phyloP scores from a whole-genome alignment of 23 tunicate genomes.

The Botrylloides violaceus region DNA sequence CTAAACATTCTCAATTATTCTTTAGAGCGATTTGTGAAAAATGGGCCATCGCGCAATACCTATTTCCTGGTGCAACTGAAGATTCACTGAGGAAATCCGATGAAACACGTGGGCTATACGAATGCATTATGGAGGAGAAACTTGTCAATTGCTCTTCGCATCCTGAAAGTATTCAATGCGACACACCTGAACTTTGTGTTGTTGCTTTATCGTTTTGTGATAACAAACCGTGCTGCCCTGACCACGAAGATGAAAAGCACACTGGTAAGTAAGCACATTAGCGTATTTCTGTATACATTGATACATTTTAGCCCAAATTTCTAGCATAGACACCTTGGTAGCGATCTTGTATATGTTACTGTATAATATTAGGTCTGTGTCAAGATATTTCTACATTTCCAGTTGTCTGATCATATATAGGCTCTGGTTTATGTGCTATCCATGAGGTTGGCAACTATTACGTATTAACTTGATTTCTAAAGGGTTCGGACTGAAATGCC shows the following conservation, averaged over 20 bases:
- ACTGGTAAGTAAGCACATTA: no score
- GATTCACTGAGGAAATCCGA: neutral
- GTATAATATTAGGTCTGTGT: no score
- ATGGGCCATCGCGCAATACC: neutral
- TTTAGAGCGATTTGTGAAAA: neutral
- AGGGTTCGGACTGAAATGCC: constrained; percentile 67
- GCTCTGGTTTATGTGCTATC: no score
- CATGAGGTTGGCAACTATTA: no score
- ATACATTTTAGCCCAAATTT: no score
- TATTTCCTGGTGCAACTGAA: neutral
- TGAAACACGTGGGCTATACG: neutral
- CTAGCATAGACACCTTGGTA: no score
- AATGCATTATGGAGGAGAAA: neutral
- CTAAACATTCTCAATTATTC: neutral
- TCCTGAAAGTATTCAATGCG: constrained; percentile 5
- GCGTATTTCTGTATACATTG: no score
- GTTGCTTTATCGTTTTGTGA: constrained; percentile 46
- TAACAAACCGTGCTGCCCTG: constrained; percentile 56
- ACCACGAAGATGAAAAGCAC: constrained; percentile 37
- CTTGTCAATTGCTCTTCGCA: constrained; percentile 18
- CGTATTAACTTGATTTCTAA: no score
- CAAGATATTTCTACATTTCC: no score
- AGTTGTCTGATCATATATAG: no score
- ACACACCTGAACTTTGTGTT: constrained; percentile 35
- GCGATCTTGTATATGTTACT: no score